Base-by-base conservation (phyloP, 2,113 vertebrate species). In the Dendropsophus ebraccatus region DNA sequence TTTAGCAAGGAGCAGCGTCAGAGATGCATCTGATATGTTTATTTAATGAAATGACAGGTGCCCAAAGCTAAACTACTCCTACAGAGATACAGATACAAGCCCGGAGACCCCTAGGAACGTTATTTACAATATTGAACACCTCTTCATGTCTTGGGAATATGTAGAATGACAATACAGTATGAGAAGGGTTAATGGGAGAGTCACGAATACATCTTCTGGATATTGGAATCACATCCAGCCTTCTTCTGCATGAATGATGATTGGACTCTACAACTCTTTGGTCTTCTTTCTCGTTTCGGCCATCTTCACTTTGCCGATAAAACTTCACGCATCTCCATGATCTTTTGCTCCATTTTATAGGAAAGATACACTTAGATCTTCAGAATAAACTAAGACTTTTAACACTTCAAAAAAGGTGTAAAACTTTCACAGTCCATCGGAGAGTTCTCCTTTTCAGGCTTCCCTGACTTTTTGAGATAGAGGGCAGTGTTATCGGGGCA, bases 11-110 rank as follows among this genome's bases (percentile, higher is more conserved):
- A 30, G 52, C 50, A 14, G 73, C 50, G 4, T 54, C 11, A 79
- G 47, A 86, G 69, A 56, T 89, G 85, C 85, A 83, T 65, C 74
- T 81, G 82, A 73, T 81, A 58, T 41, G 8, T 80, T 87, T 85
- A 85, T 88, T 88, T 41, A 52, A 81, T 81, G 85, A 58, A 60
- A 52, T 21, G 11, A 32, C 54, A 81, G 16, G 52, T 81, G 14
- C 52, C 65, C 19, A 58, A 60, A 62, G 17, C 52, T 69, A 85
- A 54, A 49, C 74, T 85, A 69, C 5, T 35, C 47, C 70, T 86
- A 86, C 19, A 62, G 32, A 35, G 47, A 74, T 47, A 58, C 30
- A 72, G 49, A 76, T 67, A 60, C 41, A 69, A 78, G 83, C 58
- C 17, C 65, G 56, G 28, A 54, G 65, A 47, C 74, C 41, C 23